These are phyloP conservation scores for Drosophila setifemur DNA, from an alignment of 1,140 invertebrate genomes.

Conservation along the genomic window DNA sequence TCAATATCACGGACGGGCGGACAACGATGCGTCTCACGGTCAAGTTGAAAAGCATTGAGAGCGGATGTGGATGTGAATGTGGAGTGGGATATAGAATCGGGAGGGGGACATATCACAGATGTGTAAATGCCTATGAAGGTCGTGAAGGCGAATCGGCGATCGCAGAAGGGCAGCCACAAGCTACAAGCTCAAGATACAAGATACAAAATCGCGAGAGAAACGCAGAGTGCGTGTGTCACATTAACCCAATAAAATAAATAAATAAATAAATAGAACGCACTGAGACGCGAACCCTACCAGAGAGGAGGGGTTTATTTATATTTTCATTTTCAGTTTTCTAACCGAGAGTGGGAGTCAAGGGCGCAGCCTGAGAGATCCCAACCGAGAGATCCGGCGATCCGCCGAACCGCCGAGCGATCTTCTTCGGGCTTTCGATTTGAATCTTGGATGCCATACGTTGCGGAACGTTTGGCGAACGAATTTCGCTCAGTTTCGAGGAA, in stretches of 20 bases:
- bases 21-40: constrained; percentile 63
- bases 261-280: constrained; percentile 15
- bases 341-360: constrained; percentile 39
- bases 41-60: constrained; percentile 79
- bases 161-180: constrained; percentile 16
- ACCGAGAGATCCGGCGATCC: constrained; percentile 35
- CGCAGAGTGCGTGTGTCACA: constrained; percentile 59
- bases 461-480: constrained; percentile 54
- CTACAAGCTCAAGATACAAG: background rate
- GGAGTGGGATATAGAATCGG: constrained; percentile 15
- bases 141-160: constrained; percentile 17
- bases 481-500: constrained; percentile 71
- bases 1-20: constrained; percentile 61
- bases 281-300: constrained; percentile 33
- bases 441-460: constrained; percentile 58
- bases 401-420: constrained; percentile 62
- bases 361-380: constrained; percentile 40
- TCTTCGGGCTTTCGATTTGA: constrained; percentile 67
- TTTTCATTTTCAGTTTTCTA: constrained; percentile 1
- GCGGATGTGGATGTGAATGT: constrained; percentile 54
- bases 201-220: background rate
- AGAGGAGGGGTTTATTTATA: constrained; percentile 18
- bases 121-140: constrained; percentile 50
- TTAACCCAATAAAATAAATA: constrained; percentile 75
- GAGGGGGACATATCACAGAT: constrained; percentile 21